Evolutionary conservation across 1,140 invertebrate genomes (phyloP).

Genomic region (Philopotamus ludificatus): DNA sequence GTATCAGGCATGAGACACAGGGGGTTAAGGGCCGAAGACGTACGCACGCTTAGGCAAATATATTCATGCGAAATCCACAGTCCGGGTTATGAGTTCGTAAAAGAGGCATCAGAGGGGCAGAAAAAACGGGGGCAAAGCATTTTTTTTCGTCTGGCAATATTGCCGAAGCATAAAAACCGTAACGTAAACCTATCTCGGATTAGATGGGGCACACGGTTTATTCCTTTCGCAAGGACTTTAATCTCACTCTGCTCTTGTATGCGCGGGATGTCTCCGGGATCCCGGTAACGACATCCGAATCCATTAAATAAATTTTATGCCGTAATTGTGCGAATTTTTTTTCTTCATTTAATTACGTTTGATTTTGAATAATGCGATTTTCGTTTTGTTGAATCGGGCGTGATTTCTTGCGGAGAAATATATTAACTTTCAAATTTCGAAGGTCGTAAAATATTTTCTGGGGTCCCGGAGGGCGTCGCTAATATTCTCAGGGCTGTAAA

Average conservation of each 20-base stretch:
- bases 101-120: not conserved
- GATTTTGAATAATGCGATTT: no score
- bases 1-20: not conserved
- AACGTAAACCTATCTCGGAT: slow-evolving; percentile 22
- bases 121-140: slow-evolving; percentile 8
- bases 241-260: not conserved
- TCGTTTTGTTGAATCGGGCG: no score
- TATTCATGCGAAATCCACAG: not conserved
- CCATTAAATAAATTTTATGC: not conserved
- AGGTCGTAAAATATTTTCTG: no score
- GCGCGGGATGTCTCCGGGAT: not conserved
- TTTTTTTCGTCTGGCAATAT: slow-evolving; percentile 11
- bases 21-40: not conserved
- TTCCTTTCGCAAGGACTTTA: not conserved
- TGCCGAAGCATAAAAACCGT: slow-evolving; percentile 20
- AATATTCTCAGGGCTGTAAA: no score
- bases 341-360: no score
- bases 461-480: no score
- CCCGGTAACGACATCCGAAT: not conserved
- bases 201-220: slow-evolving; percentile 9
- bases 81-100: not conserved
- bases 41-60: not conserved
- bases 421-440: no score
- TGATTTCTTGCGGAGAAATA: no score
- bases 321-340: not conserved